phyloP scores from a whole-genome alignment of 2,113 vertebrate genomes.

The Gila orcuttii region DNA sequence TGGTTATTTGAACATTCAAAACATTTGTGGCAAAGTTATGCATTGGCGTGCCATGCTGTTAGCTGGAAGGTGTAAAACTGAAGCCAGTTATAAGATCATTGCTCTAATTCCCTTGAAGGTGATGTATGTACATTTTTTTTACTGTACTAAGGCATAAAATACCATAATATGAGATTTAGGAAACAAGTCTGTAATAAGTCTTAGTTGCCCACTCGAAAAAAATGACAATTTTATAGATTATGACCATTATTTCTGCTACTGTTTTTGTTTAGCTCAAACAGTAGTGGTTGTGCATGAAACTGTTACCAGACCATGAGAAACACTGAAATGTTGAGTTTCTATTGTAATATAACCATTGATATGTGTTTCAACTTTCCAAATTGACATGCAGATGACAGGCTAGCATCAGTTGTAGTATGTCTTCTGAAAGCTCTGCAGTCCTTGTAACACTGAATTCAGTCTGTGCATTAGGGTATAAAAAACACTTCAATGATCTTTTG shows the following conservation, averaged over 20 bases:
- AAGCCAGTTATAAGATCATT: neutral
- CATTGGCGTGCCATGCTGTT: neutral
- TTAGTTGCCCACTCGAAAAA: too few relatives aligned
- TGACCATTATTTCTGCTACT: neutral
- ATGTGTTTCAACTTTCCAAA: neutral
- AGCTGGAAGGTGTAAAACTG: neutral
- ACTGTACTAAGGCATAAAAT: too few relatives aligned
- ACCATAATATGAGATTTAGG: too few relatives aligned
- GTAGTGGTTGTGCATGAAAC: neutral
- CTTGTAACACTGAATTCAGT: conserved; percentile 41
- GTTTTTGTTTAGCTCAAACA: neutral
- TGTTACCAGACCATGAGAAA: neutral
- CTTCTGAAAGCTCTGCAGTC: conserved; percentile 40
- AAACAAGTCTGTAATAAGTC: too few relatives aligned
- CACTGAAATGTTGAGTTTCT: neutral
- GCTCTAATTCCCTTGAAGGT: neutral
- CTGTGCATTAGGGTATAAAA: conserved; percentile 31
- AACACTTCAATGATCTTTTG: conserved; percentile 47
- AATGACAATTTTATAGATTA: too few relatives aligned
- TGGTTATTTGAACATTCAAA: neutral
- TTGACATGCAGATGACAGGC: conserved; percentile 48
- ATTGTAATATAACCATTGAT: conserved; percentile 24
- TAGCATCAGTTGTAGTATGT: conserved; percentile 22
- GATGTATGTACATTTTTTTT: too few relatives aligned
- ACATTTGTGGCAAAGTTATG: conserved; percentile 10